Evolutionary conservation across 2,888 invertebrate genomes (phyloP), one percentile per base, ranked within the genome.

Genomic region (Himalopsyche kuldschensis): DNA sequence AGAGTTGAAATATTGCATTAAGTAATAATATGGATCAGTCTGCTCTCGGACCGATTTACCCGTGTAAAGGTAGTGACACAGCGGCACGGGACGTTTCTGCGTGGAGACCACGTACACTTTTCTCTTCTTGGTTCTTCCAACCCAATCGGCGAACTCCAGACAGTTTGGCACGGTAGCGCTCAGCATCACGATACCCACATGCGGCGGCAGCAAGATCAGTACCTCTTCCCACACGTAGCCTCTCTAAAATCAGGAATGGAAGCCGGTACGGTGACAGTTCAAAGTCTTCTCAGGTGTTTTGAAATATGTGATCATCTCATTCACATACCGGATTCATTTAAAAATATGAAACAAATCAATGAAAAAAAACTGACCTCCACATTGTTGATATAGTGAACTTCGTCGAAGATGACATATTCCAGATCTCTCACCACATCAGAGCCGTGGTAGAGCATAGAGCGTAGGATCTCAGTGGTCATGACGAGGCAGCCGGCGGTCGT

Each of bases 211-310:
- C 89, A 99, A 93, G 87, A 99, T 99, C 4, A 99, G 92, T 0
- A 98, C 98, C 90, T 99, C 99, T 90, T 99, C 99, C 99, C 99
- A 99, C 0, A 99, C 99, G 88, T 99, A 98, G 15, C 99, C 99
- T 86, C 99, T 92, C 94, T 96, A 89, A 30, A 89, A 88, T 79
- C 5, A 78, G 69, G 79, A 46, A n/a, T 24, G 46, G 10, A 20
- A 2, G 24, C 0, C 17, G 3, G n/a, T 4, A 76, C 1, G 75
- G 30, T 75, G 11, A 75, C n/a, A n/a, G n/a, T n/a, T n/a, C n/a
- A n/a, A n/a, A n/a, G n/a, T n/a, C n/a, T n/a, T n/a, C n/a, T n/a
- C n/a, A n/a, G n/a, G n/a, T n/a, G n/a, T n/a, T n/a, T n/a, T n/a
- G n/a, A n/a, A n/a, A n/a, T n/a, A n/a, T n/a, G n/a, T n/a, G 35